phyloP scores from a whole-genome alignment of 2,113 vertebrate genomes.

The Ceyx melanurus region DNA sequence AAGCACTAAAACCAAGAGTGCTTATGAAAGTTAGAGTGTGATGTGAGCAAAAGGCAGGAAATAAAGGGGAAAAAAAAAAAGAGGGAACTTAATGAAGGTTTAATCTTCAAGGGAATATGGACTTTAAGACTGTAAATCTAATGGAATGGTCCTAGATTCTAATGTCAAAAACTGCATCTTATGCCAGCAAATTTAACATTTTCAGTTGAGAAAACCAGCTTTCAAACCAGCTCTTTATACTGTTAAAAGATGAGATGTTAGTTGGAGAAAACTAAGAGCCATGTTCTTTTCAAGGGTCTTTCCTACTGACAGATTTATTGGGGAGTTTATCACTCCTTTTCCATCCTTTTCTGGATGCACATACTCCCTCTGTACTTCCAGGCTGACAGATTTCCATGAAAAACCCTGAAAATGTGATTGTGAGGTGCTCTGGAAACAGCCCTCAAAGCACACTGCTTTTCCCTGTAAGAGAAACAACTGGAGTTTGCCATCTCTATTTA shows the following conservation, averaged over 20 bases:
- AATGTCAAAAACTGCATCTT: slow-evolving; percentile 73
- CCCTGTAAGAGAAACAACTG: neutral
- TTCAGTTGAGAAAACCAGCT: neutral
- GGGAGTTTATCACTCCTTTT: slow-evolving; percentile 54
- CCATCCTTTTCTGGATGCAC: neutral
- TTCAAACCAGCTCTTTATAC: slow-evolving; percentile 47
- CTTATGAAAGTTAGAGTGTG: slow-evolving; percentile 66
- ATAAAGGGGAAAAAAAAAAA: slow-evolving; percentile 27
- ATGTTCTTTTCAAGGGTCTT: slow-evolving; percentile 26
- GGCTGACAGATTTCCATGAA: slow-evolving; percentile 16
- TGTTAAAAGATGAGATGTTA: slow-evolving; percentile 50
- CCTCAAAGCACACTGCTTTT: neutral
- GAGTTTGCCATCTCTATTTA: neutral
- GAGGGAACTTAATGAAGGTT: slow-evolving; percentile 78
- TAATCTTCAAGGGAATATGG: slow-evolving; percentile 80
- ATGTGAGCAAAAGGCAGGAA: slow-evolving; percentile 77
- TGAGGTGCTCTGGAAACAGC: neutral
- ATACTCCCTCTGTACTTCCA: neutral
- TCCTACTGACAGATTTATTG: slow-evolving; percentile 64
- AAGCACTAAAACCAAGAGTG: slow-evolving; percentile 66
- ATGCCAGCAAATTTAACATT: slow-evolving; percentile 49
- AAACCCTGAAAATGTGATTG: neutral
- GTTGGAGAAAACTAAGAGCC: slow-evolving; percentile 36
- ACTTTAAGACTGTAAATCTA: slow-evolving; percentile 73
- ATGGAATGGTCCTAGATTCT: slow-evolving; percentile 68